phyloP scores from a whole-genome alignment of 2,888 invertebrate genomes.

The Malthinus seriepunctatus region DNA sequence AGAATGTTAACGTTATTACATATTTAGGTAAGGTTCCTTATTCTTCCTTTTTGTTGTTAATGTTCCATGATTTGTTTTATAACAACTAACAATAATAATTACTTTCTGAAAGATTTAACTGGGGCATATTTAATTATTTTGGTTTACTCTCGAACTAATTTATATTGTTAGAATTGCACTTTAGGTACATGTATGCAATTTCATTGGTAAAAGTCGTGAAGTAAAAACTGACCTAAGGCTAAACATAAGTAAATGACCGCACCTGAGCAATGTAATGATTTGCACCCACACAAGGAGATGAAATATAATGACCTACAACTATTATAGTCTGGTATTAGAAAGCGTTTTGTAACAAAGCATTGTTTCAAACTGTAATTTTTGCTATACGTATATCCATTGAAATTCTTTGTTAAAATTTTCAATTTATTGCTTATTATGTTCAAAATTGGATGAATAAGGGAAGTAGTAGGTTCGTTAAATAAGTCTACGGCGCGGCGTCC shows the following conservation, averaged over 20 bases:
- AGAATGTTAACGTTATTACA: conserved; percentile 13
- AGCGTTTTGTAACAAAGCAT: conserved; percentile 17
- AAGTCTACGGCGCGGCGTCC: no score
- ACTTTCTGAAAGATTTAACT: no score
- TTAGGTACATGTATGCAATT: conserved; percentile 4
- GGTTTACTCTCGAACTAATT: not conserved
- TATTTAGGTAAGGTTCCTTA: conserved; percentile 11
- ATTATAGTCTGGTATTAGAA: conserved; percentile 13
- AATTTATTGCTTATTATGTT: no score
- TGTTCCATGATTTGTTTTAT: no score
- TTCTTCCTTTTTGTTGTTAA: no score
- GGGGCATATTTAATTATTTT: not conserved
- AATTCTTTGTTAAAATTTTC: not conserved
- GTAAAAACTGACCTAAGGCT: conserved; percentile 19
- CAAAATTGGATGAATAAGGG: no score
- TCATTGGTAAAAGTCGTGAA: conserved; percentile 22
- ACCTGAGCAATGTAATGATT: conserved; percentile 29
- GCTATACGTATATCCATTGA: no score
- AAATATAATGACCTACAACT: conserved; percentile 27
- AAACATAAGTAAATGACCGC: conserved; percentile 28
- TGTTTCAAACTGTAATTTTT: conserved; percentile 7
- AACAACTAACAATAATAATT: no score
- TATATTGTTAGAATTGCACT: no score
- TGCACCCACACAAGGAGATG: conserved; percentile 28
- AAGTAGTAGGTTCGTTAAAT: no score